These are phyloP conservation scores for Monomorium pharaonis DNA, from an alignment of 1,140 invertebrate species.

Conservation along the genomic window DNA sequence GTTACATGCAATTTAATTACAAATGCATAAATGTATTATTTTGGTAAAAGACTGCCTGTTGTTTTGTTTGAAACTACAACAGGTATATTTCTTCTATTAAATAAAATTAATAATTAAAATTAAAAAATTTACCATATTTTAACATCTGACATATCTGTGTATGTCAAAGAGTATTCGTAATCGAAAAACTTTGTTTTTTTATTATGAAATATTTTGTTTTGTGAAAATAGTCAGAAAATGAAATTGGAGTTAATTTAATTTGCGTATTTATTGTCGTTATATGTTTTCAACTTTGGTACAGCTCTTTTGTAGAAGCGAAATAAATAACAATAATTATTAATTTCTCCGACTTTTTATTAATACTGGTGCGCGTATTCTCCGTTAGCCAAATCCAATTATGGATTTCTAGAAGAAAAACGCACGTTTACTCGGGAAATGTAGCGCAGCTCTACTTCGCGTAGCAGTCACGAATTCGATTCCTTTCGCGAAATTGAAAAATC, in stretches of 20 bases:
- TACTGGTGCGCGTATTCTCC: not conserved
- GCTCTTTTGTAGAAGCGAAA: not conserved
- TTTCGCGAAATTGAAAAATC: constrained; percentile 58
- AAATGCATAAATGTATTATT: constrained; percentile 5
- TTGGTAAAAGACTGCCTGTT: not conserved
- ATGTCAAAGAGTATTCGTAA: not conserved
- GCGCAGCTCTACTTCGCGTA: constrained; percentile 28
- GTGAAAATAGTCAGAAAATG: not conserved
- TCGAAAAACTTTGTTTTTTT: not conserved
- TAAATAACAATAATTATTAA: not conserved
- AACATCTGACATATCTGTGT: not conserved
- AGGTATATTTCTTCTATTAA: not conserved
- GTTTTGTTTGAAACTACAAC: not conserved
- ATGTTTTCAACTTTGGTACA: not conserved
- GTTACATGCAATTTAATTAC: not conserved
- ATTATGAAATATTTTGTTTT: not conserved
- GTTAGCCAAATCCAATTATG: constrained; percentile 5
- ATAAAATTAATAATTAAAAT: not conserved
- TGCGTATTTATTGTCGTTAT: not conserved
- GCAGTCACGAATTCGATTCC: constrained; percentile 54
- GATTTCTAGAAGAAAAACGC: constrained; percentile 42
- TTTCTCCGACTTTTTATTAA: not conserved
- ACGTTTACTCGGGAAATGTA: constrained; percentile 19
- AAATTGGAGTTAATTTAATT: not conserved
- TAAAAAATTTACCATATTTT: not conserved